A percentile compares a stretch with the other conserved stretches of the same genome.
Evolutionary conservation across 2,888 invertebrate species (phyloP).

Genomic region (Drosophila tanythrix): DNA sequence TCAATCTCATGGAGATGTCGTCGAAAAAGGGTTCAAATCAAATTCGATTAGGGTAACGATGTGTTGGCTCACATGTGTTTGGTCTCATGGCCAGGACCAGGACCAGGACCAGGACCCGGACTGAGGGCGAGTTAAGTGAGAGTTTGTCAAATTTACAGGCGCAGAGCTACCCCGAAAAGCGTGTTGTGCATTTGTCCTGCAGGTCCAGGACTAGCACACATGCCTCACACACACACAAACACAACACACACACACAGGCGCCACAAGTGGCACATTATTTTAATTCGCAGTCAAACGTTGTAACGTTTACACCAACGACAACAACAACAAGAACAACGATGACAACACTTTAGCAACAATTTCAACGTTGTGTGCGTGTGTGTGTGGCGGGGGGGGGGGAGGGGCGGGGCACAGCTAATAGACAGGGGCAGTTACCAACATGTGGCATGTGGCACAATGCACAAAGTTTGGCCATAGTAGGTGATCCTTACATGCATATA

Average conservation of each 20-base stretch:
- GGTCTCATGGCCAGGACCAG: slow-evolving; percentile 19
- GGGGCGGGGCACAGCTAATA: slow-evolving; percentile 4
- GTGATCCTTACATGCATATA: too few relatives aligned
- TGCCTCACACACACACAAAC: slow-evolving; percentile 5
- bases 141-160: slow-evolving; percentile 60
- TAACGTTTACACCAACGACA: slow-evolving; percentile 67
- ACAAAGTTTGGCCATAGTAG: slow-evolving; percentile 17
- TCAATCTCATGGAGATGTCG: slow-evolving; percentile 40
- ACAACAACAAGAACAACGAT: slow-evolving; percentile 8
- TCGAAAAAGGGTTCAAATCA: slow-evolving; percentile 77
- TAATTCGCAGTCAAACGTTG: slow-evolving; percentile 77
- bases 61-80: slow-evolving; percentile 40
- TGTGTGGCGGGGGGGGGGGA: not conserved
- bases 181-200: slow-evolving; percentile 15
- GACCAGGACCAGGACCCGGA: not conserved
- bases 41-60: slow-evolving; percentile 80
- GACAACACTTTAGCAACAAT: slow-evolving; percentile 51
- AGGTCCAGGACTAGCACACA: slow-evolving; percentile 20
- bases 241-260: slow-evolving; percentile 44
- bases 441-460: slow-evolving; percentile 7
- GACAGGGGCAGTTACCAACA: slow-evolving; percentile 13
- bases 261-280: slow-evolving; percentile 84
- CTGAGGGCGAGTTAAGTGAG: slow-evolving; percentile 45
- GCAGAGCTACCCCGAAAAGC: slow-evolving; percentile 18
- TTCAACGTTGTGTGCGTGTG: slow-evolving; percentile 26